Evolutionary conservation across 2,888 invertebrate genomes (phyloP), one percentile per base, ranked within the genome.

Genomic region (Leptura quadrifasciata): DNA sequence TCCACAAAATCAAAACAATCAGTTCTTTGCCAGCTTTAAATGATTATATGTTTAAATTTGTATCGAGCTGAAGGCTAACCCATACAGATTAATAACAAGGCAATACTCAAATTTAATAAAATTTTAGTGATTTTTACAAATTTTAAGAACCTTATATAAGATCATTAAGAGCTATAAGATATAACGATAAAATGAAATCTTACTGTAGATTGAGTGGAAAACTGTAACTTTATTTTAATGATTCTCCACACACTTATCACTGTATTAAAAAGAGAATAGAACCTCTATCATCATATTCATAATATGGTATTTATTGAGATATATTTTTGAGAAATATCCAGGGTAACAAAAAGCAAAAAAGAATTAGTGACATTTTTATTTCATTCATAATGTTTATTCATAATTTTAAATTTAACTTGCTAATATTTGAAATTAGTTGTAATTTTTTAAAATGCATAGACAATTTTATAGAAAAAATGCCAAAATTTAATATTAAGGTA

Each of bases 21-120:
- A 86, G 77, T 86, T 84, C 76, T 87, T 86, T 73, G 81, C 85
- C 15, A 80, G 84, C 64, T 88, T 87, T 80, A 87, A 88, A 84
- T 88, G 86, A 87, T 85, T 76, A 31, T 39, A 60, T 76, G 39
- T 27, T 24, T 71, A 58, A 63, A 61, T 24, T n/a, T 12, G 18
- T 47, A 61, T 58, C 24, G 21, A 60, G 9, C n/a, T 47, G 27
- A 47, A 52, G 20, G 70, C 70, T 61, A 71, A 61, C 61, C 70
- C 61, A 71, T 71, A 71, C 70, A 47, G 15, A n/a, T 55, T 69
- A 18, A 47, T n/a, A 61, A 69, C 27, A 39, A 61, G 70, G 70
- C 70, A 61, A 71, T 61, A 71, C 61, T 71, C 70, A 61, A 35
- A 12, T 68, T 27, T 65, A 68, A 27, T 24, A 24, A 58, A 8